Base-by-base conservation (phyloP, 2,888 invertebrate genomes). In the Acleris literana region DNA sequence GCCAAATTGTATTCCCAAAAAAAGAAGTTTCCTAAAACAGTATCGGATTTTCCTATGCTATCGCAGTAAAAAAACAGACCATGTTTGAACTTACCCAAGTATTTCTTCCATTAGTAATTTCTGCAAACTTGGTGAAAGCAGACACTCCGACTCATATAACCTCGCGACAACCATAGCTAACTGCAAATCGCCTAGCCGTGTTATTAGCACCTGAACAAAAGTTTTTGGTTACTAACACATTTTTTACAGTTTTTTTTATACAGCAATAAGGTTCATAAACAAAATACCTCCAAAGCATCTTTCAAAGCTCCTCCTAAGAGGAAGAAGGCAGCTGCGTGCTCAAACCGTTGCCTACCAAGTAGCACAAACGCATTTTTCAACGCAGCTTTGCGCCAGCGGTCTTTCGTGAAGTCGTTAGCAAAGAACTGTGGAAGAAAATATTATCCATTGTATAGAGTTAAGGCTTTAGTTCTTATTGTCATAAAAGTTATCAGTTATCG, bases 241-340 rank as follows among this genome's bases (percentile, higher is more conserved):
- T 4, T n/a, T 33, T 3, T 1, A 9, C 33, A 44, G 11, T 13
- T 29, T 29, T n/a, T 22, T 13, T 39, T 18, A 9, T 3, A 5
- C 5, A 6, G 22, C 16, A 51, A 17, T n/a, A 20, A n/a, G 17
- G 22, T 33, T 18, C 3, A 33, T 9, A 17, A 17, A 22, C 5
- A 43, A 20, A 57, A 48, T 84, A 97, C 97, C 94, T 99, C 99
- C 63, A 99, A 94, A 5, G 99, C 99, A 87, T 99, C 99, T 76
- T 97, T 96, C 39, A 99, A 89, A 43, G 98, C 97, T 22, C 98
- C 98, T 22, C 98, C 99, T 5, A 99, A 92, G 62, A 99, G 93
- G 89, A 99, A 99, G 93, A 99, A 99, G 0, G 99, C 99, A 0
- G 99, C 99, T 0, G 99, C 99, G 82, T 99, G 99, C 69, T 98